phyloP scores from a whole-genome alignment of 2,797 vertebrate genomes.

The Gadopsis bispinosus region DNA sequence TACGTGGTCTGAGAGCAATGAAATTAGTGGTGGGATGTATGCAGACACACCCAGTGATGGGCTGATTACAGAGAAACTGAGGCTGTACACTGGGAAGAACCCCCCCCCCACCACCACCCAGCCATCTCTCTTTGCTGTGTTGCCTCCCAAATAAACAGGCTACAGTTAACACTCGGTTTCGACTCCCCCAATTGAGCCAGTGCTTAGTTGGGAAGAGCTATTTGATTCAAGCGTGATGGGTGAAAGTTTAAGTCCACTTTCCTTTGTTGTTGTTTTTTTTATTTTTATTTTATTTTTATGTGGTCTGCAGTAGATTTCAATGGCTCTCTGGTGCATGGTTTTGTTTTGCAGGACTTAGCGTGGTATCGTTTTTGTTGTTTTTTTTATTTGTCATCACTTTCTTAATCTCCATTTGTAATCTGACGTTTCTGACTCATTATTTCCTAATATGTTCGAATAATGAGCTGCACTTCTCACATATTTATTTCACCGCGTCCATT shows the following conservation, averaged over 20 bases:
- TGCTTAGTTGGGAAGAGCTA: not conserved
- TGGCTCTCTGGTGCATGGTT: not conserved
- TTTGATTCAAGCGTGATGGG: slow-evolving; percentile 10
- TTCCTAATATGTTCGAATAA: not conserved
- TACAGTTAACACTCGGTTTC: slow-evolving; percentile 7
- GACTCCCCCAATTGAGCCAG: slow-evolving; percentile 15
- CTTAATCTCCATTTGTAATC: not conserved
- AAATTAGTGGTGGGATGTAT: slow-evolving; percentile 86
- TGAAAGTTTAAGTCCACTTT: slow-evolving; percentile 8
- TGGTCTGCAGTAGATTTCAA: slow-evolving; percentile 2
- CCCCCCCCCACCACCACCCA: slow-evolving; percentile 38
- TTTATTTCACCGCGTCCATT: not conserved
- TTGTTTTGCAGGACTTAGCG: not conserved
- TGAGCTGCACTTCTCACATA: not conserved
- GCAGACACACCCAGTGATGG: slow-evolving; percentile 86
- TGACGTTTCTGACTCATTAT: not conserved
- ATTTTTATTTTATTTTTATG: slow-evolving; percentile 1
- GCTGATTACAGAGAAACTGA: slow-evolving; percentile 87
- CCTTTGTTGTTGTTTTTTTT: not conserved
- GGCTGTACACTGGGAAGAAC: slow-evolving; percentile 69
- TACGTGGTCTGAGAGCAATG: slow-evolving; percentile 79
- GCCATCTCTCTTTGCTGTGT: slow-evolving; percentile 30
- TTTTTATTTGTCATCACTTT: not conserved
- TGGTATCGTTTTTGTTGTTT: not conserved
- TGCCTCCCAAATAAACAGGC: slow-evolving; percentile 52